Evolutionary conservation across 37 sponge, comb jelly and placozoan genomes (phyloP), one percentile per base, ranked within the genome.

Genomic region (Aplysina aerophoba): DNA sequence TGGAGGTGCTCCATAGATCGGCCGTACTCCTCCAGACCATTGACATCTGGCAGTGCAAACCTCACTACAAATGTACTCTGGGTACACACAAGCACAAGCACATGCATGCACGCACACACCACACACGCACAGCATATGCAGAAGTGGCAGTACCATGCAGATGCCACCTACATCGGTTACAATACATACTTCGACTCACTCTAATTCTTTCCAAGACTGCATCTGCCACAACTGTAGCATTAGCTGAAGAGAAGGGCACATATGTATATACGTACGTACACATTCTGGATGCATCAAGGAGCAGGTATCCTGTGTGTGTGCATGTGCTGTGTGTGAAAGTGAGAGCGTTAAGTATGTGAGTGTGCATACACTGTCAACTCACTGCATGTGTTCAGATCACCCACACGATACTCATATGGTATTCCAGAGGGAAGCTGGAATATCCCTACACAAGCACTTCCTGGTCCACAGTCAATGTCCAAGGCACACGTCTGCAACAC

Each of bases 351-450:
- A 85, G 79, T 78, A 31, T 38, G 44, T 80, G 60, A 36, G 66
- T 20, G 15, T 38, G 59, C 59, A 81, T 61, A 60, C 53, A 25
- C 59, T 12, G 2, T 21, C 11, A 15, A 58, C 88, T 56, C 65
- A 88, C 88, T 77, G 62, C 88, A 88, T 4, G 83, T 88, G 22
- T 60, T 67, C 27, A 74, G 65, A 38, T 36, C 20, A 33, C 41
- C 41, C 15, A 63, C 25, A 17, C 53, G 27, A 57, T 77, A 79
- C 14, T 66, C 81, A 60, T 81, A 89, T 40, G 57, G 69, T 20
- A 85, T 56, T 41, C 15, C 44, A 33, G 60, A 59, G n/a, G 85
- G 81, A 4, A 80, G 81, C 8, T 38, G 22, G 40, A 80, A 85
- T 30, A 31, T 28, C 5, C 71, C 85, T 15, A 81, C 69, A 28